Conservation (phyloP, 2,888 invertebrate species). For the Hypolimnas misippus region DNA sequence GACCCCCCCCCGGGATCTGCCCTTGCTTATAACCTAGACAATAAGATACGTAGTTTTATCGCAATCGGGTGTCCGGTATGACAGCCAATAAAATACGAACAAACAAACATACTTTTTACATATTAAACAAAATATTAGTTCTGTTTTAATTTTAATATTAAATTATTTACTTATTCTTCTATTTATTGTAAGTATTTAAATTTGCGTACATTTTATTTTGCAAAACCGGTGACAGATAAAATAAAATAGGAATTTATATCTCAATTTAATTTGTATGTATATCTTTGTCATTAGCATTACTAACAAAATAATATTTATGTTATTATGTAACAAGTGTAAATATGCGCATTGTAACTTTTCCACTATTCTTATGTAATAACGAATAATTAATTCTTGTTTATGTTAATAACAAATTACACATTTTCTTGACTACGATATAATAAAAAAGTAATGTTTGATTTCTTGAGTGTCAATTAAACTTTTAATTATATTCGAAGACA, state of each 20-base stretch:
- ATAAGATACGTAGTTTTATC: too few species aligned
- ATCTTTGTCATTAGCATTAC: not conserved
- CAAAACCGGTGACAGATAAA: not conserved
- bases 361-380: not conserved
- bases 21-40: too few species aligned
- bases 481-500: too few species aligned
- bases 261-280: too few species aligned
- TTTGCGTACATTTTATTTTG: too few species aligned
- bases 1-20: too few species aligned
- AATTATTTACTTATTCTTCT: too few species aligned
- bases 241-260: not conserved
- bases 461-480: too few species aligned
- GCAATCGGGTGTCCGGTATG: too few species aligned
- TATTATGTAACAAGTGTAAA: not conserved
- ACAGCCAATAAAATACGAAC: too few species aligned
- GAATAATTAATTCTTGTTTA: not conserved
- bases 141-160: too few species aligned
- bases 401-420: not conserved
- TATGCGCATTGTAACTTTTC: not conserved
- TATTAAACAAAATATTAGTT: not conserved
- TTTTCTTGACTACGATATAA: not conserved
- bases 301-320: not conserved
- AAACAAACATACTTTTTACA: not conserved
- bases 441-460: not conserved
- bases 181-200: not conserved